Conservation (phyloP, 2,888 invertebrate species). For the Watsonalla binaria region DNA sequence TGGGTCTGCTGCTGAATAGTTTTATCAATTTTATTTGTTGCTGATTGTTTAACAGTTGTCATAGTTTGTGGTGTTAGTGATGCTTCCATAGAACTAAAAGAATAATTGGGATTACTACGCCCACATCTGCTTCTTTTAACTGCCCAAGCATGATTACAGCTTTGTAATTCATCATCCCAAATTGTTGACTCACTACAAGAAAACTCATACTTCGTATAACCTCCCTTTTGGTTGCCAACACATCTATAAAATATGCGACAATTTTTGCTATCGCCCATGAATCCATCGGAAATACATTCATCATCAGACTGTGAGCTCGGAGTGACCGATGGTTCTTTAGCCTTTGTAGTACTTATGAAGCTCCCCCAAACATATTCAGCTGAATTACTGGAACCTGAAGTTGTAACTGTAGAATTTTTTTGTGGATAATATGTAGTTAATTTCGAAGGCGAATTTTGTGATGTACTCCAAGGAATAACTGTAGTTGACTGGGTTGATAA, state of each 20-base stretch:
- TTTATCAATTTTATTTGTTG: conserved; percentile 10
- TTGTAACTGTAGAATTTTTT: neutral
- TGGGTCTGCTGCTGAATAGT: conserved; percentile 40
- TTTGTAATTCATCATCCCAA: conserved; percentile 85
- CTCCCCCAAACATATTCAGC: neutral
- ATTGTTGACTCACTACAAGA: conserved; percentile 86
- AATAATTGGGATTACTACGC: conserved; percentile 24
- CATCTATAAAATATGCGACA: conserved; percentile 90
- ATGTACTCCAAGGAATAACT: conserved; percentile 12
- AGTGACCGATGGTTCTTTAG: conserved; percentile 3
- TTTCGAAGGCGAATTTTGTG: conserved; percentile 3
- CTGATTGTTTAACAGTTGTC: conserved; percentile 4
- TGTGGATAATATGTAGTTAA: conserved; percentile 5
- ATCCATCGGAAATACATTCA: conserved; percentile 83
- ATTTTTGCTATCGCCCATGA: conserved; percentile 83
- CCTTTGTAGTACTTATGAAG: conserved; percentile 5
- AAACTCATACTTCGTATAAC: conserved; percentile 84
- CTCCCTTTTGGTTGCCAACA: conserved; percentile 80
- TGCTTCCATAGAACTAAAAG: neutral
- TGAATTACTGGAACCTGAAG: neutral
- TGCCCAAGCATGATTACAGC: conserved; percentile 85
- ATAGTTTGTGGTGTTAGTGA: neutral
- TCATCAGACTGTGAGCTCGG: conserved; percentile 23
- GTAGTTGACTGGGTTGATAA: conserved; percentile 8
- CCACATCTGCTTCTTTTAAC: conserved; percentile 67